phyloP scores from a whole-genome alignment of 2,113 vertebrate species.

The Phyllopteryx taeniolatus region DNA sequence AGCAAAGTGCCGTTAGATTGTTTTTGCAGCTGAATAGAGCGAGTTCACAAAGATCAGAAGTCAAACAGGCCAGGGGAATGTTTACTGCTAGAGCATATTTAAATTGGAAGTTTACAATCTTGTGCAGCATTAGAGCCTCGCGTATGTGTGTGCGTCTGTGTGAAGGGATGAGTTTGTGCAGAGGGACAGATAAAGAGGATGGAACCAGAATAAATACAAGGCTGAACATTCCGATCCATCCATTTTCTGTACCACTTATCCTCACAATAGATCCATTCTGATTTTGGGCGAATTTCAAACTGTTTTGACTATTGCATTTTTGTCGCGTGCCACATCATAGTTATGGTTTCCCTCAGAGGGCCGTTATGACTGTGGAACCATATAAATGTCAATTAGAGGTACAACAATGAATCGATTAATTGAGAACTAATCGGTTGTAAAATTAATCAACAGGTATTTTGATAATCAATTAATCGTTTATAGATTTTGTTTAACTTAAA shows the following conservation, averaged over 20 bases:
- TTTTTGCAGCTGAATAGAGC: slow-evolving; percentile 60
- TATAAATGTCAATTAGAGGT: too few relatives aligned
- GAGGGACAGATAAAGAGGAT: not conserved
- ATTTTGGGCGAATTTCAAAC: not conserved
- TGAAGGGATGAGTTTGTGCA: not conserved
- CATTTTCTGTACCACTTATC: not conserved
- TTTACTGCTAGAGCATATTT: slow-evolving; percentile 38
- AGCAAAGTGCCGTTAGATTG: slow-evolving; percentile 21
- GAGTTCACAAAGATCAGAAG: slow-evolving; percentile 39
- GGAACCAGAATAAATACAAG: not conserved
- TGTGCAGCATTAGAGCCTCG: not conserved
- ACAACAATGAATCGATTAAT: too few relatives aligned
- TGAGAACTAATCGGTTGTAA: too few relatives aligned
- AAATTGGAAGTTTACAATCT: slow-evolving; percentile 26
- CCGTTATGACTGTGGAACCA: too few relatives aligned
- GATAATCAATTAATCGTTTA: too few relatives aligned
- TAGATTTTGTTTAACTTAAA: too few relatives aligned
- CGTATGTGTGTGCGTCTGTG: slow-evolving; percentile 4
- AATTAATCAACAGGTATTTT: too few relatives aligned
- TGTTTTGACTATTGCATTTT: too few relatives aligned
- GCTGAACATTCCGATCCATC: slow-evolving; percentile 13
- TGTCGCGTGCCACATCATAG: too few relatives aligned
- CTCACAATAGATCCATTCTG: not conserved
- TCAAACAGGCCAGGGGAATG: slow-evolving; percentile 35
- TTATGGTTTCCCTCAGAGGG: too few relatives aligned